These are phyloP conservation scores for Columba guinea DNA, from an alignment of 2,797 vertebrate species.

Conservation along the genomic window DNA sequence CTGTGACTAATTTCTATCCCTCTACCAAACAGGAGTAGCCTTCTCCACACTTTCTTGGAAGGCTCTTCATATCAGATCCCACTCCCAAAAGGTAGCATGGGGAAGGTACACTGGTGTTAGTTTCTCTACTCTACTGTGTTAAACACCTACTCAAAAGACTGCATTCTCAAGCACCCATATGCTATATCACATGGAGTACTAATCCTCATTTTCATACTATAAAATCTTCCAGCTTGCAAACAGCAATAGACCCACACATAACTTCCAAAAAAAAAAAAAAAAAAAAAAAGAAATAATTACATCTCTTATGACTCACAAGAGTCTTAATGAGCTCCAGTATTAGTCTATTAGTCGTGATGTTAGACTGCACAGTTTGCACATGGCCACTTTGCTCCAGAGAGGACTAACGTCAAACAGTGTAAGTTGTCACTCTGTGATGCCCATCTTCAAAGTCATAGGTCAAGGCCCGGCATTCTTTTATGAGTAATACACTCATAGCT, in stretches of 20 bases:
- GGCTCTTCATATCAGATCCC: background rate
- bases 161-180: background rate
- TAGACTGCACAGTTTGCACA: background rate
- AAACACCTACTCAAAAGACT: background rate
- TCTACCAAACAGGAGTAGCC: background rate
- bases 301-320: background rate
- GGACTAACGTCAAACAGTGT: background rate
- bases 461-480: background rate
- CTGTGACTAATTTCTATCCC: background rate
- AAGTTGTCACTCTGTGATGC: background rate
- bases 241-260: background rate
- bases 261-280: background rate
- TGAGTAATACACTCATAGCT: background rate
- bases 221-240: background rate
- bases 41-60: background rate
- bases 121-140: background rate
- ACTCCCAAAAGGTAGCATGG: background rate
- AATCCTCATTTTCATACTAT: background rate
- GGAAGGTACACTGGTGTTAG: background rate
- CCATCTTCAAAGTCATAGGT: background rate
- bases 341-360: fast-evolving
- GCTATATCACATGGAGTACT: background rate
- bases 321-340: background rate
- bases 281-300: background rate
- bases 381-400: background rate